A percentile compares a stretch with the other conserved stretches of the same genome.
Conservation (phyloP, 2,888 invertebrate genomes). For the Bembecia ichneumoniformis region DNA sequence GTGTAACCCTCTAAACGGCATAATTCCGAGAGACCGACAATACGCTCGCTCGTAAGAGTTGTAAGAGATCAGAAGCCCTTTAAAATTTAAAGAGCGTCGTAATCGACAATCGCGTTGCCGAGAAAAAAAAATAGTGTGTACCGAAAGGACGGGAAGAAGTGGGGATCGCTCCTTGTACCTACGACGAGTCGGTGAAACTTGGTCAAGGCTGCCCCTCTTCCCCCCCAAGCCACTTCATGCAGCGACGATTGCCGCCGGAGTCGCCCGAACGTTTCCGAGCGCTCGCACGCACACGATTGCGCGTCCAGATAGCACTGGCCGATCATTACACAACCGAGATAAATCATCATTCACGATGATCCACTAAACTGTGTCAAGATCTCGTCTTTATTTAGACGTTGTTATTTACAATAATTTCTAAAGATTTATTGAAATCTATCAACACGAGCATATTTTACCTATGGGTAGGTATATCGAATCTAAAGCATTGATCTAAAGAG, state of each 20-base stretch:
- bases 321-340: conserved; percentile 56
- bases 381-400: conserved; percentile 29
- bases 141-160: conserved; percentile 67
- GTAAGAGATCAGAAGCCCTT: neutral
- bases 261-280: conserved; percentile 34
- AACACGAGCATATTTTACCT: no score
- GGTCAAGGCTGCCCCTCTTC: conserved; percentile 64
- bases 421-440: neutral
- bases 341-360: conserved; percentile 60
- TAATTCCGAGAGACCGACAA: no score
- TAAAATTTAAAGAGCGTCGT: conserved; percentile 19
- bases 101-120: conserved; percentile 61
- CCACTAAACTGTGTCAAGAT: conserved; percentile 64
- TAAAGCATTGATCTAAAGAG: no score
- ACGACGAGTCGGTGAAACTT: conserved; percentile 67
- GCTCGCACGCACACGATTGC: conserved; percentile 49
- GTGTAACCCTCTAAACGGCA: no score
- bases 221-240: conserved; percentile 21
- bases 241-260: conserved; percentile 36
- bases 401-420: conserved; percentile 10
- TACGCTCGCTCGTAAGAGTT: neutral
- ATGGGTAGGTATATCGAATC: no score
- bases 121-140: conserved; percentile 35
- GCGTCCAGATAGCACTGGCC: conserved; percentile 47
- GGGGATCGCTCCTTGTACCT: conserved; percentile 66